A percentile compares a stretch with the other conserved stretches of the same genome.
Conservation (phyloP, 2,113 vertebrate species). For the Clarias gariepinus region DNA sequence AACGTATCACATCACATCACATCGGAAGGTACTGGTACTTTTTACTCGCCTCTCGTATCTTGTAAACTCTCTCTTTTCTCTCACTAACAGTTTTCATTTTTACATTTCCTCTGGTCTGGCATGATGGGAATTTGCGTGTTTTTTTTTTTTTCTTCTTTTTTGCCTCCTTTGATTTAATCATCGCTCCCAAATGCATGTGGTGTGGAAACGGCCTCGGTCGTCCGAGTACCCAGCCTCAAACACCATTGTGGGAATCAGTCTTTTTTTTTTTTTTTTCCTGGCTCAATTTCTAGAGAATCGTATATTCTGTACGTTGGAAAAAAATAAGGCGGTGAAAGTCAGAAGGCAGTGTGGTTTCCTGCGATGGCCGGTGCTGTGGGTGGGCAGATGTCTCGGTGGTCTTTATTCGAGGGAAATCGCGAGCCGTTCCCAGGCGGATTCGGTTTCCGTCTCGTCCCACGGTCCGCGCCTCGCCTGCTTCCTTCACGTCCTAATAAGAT, state of each 20-base stretch:
- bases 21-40: not conserved
- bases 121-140: not conserved
- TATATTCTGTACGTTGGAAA: not conserved
- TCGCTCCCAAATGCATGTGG: not conserved
- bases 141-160: too few relatives aligned
- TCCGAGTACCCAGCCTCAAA: not conserved
- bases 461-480: not conserved
- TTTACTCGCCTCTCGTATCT: not conserved
- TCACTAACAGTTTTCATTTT: not conserved
- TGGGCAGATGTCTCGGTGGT: constrained; percentile 24
- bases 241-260: not conserved
- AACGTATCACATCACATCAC: not conserved
- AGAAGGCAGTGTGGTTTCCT: not conserved
- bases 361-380: constrained; percentile 28
- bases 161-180: not conserved
- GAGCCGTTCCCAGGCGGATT: constrained; percentile 45
- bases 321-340: too few relatives aligned
- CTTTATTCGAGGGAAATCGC: constrained; percentile 1
- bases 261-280: not conserved
- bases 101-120: not conserved
- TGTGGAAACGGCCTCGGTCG: not conserved
- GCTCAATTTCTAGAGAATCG: not conserved
- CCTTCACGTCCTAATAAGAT: not conserved
- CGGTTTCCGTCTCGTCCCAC: constrained; percentile 24
- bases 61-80: not conserved